Evolutionary conservation across 2,113 vertebrate genomes (phyloP).

Genomic region (Heteronetta atricapilla): DNA sequence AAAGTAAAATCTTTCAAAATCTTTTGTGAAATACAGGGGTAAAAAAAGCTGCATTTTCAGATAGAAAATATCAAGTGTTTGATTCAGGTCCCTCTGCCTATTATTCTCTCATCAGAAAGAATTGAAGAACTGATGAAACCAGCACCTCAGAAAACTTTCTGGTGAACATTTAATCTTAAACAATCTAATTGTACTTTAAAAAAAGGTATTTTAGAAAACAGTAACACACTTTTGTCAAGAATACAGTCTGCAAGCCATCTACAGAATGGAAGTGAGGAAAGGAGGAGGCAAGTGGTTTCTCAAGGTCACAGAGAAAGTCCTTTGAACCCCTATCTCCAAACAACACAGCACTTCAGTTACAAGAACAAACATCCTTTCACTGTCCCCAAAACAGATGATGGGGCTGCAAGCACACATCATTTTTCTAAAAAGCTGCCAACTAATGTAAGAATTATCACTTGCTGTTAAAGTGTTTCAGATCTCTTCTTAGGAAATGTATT

Average conservation of each 20-base stretch:
- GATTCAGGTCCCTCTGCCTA: neutral
- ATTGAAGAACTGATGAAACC: neutral
- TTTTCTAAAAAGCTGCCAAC: conserved; percentile 17
- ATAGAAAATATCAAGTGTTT: neutral
- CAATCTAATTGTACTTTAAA: neutral
- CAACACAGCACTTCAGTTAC: neutral
- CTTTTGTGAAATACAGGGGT: neutral
- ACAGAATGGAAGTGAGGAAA: neutral
- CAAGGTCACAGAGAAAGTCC: neutral
- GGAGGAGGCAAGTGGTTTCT: neutral
- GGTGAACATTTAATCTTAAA: neutral
- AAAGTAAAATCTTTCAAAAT: neutral
- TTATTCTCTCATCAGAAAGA: neutral
- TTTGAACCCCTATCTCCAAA: neutral
- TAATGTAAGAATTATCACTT: conserved; percentile 25
- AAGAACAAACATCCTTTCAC: neutral
- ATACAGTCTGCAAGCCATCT: neutral
- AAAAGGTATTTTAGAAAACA: neutral
- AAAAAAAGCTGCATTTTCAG: neutral
- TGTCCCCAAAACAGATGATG: neutral
- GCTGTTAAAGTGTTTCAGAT: conserved; percentile 10
- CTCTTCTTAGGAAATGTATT: neutral
- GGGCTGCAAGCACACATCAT: neutral
- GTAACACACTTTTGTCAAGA: neutral
- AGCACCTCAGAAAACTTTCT: neutral